Base-by-base conservation (phyloP, 2,113 vertebrate species). In the Ophthalmolycus amberensis region DNA sequence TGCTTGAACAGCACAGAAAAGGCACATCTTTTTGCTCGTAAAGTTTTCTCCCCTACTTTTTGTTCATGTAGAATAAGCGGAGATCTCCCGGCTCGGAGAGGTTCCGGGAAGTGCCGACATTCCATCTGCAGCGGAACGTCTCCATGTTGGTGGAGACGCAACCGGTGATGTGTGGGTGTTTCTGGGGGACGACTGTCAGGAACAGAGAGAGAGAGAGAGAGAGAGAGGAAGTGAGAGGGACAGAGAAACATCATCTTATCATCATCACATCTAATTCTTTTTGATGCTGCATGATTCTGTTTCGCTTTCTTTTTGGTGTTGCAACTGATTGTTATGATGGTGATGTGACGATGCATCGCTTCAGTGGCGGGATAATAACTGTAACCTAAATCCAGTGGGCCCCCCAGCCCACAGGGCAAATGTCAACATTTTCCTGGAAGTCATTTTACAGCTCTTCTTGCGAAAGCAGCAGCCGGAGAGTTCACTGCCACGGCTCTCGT, bases 121-220 rank as follows among this genome's bases (percentile, higher is more conserved):
- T 96, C 98, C 98, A 99, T 80, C 95, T 94, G 91, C 98, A 99
- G 37, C 85, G 95, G 89, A 99, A 97, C 1, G 97, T 98, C 90
- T 97, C 96, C 94, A 97, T 94, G 90, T 99, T 96, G 80, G 95
- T 87, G 38, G 98, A 99, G 91, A 96, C 94, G 69, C 98, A 99
- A 79, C 94, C 94, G 58, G 94, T 96, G 91, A 98, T 93, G 69
- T 95, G 94, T 68, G 96, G 96, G 60, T 62, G 83, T 34, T 0
- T 87, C 59, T 78, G 44, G 6, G 90, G 82, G 72, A 86, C 40
- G 25, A 84, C 96, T 98, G 92, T 11, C 67, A 25, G 27, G 25
- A 76, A 67, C 34, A 37, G 5, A 76, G 48, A 54, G 34, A 18
- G 27, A 52, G 15, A 71, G 20, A 71, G 20, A 56, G 10, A 48